These are phyloP conservation scores for Polydrusus cervinus DNA, from an alignment of 2,888 invertebrate genomes.

Conservation along the genomic window DNA sequence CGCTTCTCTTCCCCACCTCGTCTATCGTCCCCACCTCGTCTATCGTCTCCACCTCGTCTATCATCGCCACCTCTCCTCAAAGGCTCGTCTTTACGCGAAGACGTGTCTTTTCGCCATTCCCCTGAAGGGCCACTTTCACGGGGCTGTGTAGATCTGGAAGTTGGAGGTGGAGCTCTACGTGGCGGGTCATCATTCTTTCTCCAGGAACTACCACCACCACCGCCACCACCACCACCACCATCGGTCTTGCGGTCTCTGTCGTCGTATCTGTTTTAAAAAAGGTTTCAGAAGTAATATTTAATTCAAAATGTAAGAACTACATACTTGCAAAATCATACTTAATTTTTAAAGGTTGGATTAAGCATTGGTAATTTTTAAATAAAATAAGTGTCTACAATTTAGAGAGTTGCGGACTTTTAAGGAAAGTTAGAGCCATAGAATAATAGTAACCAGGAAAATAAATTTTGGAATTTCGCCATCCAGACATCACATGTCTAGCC, in stretches of 20 bases:
- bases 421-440: too few relatives aligned
- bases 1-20: slow-evolving; percentile 48
- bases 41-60: slow-evolving; percentile 32
- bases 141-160: slow-evolving; percentile 37
- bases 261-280: slow-evolving; percentile 20
- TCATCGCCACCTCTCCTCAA: slow-evolving; percentile 53
- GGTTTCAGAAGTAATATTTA: too few relatives aligned
- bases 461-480: too few relatives aligned
- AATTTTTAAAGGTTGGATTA: too few relatives aligned
- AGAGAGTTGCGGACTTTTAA: too few relatives aligned
- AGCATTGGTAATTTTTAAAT: too few relatives aligned
- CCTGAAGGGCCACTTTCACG: slow-evolving; percentile 55
- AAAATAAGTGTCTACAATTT: too few relatives aligned
- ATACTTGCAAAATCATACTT: too few relatives aligned
- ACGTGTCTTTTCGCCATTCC: slow-evolving; percentile 45
- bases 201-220: slow-evolving; percentile 46
- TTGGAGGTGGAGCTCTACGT: slow-evolving; percentile 46
- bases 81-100: slow-evolving; percentile 58
- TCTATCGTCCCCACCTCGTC: slow-evolving; percentile 43
- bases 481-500: too few relatives aligned
- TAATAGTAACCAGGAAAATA: too few relatives aligned
- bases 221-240: slow-evolving; percentile 16
- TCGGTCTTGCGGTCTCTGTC: slow-evolving; percentile 47
- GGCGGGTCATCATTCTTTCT: slow-evolving; percentile 43
- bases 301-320: too few relatives aligned